Evolutionary conservation across 2,888 invertebrate species (phyloP).

Genomic region (Cheilosia vulpina): DNA sequence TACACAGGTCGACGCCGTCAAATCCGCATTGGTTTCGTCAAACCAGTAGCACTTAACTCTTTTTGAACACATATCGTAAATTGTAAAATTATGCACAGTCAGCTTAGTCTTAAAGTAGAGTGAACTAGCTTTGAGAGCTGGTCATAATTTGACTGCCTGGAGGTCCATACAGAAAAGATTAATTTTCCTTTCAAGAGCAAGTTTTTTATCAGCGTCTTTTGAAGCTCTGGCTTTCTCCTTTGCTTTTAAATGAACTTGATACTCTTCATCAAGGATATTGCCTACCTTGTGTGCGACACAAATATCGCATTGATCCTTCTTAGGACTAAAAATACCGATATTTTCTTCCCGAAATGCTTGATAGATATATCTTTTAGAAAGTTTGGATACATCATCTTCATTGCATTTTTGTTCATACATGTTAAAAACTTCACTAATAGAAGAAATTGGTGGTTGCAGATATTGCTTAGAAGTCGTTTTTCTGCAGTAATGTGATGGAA

Average conservation of each 20-base stretch:
- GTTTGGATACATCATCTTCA: no score
- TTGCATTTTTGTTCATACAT: no score
- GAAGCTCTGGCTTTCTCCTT: constrained; percentile 4
- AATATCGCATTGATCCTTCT: constrained; percentile 12
- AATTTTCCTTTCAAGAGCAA: constrained; percentile 1
- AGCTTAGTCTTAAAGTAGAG: constrained; percentile 5
- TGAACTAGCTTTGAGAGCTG: constrained; percentile 2
- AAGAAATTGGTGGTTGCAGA: no score
- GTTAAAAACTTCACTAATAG: no score
- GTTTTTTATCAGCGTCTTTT: constrained; percentile 10
- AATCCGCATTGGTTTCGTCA: no score
- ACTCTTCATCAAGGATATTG: constrained; percentile 6
- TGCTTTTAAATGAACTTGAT: not conserved
- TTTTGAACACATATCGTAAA: no score
- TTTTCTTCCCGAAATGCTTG: constrained; percentile 7
- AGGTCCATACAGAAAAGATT: not conserved
- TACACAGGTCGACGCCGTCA: no score
- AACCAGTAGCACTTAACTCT: no score
- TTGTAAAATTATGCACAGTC: not conserved
- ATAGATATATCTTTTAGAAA: not conserved
- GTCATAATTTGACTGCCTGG: not conserved
- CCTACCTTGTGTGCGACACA: constrained; percentile 10
- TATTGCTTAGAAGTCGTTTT: no score
- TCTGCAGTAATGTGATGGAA: no score
- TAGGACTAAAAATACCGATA: constrained; percentile 5